These are phyloP conservation scores for Phenacoccus solenopsis DNA, from an alignment of 1,140 invertebrate genomes.

Conservation along the genomic window DNA sequence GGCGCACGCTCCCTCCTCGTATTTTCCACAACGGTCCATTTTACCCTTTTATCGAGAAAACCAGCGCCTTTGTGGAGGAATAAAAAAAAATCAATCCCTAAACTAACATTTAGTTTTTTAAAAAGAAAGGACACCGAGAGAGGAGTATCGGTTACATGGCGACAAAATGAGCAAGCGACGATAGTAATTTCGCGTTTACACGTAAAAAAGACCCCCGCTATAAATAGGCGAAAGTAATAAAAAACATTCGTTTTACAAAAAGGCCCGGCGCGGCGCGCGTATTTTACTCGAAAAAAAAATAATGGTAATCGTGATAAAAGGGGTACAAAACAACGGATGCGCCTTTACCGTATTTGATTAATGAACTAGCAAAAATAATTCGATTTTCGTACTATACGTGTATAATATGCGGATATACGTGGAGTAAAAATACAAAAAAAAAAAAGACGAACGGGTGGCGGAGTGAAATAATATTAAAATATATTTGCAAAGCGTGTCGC, in stretches of 20 bases:
- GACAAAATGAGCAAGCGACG: not conserved
- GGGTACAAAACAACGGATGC: conserved; percentile 1
- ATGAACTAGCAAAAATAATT: not conserved
- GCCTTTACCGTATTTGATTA: not conserved
- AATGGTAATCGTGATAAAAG: not conserved
- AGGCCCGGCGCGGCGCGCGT: too few relatives aligned
- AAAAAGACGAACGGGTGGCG: not conserved
- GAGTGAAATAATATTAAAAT: not conserved
- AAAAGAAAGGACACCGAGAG: not conserved
- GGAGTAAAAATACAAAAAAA: not conserved
- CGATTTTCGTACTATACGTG: not conserved
- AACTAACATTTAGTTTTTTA: not conserved
- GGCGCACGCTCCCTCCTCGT: not conserved
- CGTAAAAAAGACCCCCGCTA: not conserved
- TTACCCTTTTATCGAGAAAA: not conserved
- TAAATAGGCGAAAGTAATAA: too few relatives aligned
- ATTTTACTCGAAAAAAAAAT: not conserved
- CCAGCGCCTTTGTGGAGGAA: not conserved
- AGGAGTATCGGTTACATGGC: not conserved
- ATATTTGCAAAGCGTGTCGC: not conserved
- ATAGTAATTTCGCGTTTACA: not conserved
- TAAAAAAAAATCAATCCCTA: not conserved
- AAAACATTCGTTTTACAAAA: too few relatives aligned
- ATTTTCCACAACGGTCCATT: conserved; percentile 1
- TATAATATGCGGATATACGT: not conserved